These are phyloP conservation scores for Lithobates pipiens DNA, from an alignment of 2,797 vertebrate genomes.

Conservation along the genomic window DNA sequence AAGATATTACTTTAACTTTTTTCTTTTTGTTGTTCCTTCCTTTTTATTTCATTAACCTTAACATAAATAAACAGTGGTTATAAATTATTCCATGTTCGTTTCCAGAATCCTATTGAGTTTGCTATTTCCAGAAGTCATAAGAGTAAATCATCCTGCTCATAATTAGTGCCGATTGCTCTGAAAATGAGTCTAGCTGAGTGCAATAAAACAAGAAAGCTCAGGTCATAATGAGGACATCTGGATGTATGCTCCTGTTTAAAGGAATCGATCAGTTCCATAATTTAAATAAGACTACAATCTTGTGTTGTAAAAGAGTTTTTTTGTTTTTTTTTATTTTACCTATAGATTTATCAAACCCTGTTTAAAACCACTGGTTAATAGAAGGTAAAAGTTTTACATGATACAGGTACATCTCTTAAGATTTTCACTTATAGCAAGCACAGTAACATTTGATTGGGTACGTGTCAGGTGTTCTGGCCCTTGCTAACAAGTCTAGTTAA, in stretches of 20 bases:
- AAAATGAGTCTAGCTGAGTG: constrained; percentile 23
- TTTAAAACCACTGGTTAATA: background rate
- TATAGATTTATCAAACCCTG: background rate
- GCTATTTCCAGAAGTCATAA: constrained; percentile 47
- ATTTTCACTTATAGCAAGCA: too few species aligned
- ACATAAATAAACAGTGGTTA: constrained; percentile 7
- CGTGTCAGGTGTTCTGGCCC: too few species aligned
- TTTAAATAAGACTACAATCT: background rate
- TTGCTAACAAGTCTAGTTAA: too few species aligned
- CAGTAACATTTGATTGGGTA: too few species aligned
- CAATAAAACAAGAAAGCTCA: constrained; percentile 46
- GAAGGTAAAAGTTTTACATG: background rate
- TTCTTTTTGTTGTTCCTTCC: constrained; percentile 3
- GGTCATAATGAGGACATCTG: constrained; percentile 49
- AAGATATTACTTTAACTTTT: background rate
- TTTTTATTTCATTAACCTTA: constrained; percentile 28
- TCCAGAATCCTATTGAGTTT: constrained; percentile 35
- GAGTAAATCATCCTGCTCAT: constrained; percentile 47
- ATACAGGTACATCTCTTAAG: too few species aligned
- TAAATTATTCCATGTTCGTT: constrained; percentile 23
- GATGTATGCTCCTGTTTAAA: background rate
- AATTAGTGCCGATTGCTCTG: constrained; percentile 41
- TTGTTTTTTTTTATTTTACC: background rate
- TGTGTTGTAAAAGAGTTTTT: background rate
- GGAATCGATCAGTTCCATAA: background rate